Base-by-base conservation (phyloP, 2,888 invertebrate genomes). In the Napeogenes sylphis region DNA sequence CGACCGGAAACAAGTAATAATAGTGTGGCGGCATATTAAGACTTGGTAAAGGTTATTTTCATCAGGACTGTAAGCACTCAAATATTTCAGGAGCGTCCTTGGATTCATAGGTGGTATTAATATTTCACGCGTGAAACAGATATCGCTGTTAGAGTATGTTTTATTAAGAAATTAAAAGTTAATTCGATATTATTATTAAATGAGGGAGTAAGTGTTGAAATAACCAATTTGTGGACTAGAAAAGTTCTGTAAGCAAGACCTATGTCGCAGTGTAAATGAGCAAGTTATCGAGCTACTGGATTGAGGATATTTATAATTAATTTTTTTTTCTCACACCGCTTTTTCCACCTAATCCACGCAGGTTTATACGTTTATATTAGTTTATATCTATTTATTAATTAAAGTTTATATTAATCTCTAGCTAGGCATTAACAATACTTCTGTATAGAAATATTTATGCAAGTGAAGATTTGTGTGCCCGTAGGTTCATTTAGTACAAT, bases 361-460 rank as follows among this genome's bases (percentile, higher is more conserved):
- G 69, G 69, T 53, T 14, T 59, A 13, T 68, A 70, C 4, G 68
- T 69, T n/a, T n/a, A n/a, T n/a, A n/a, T n/a, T n/a, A n/a, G n/a
- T n/a, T n/a, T n/a, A n/a, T n/a, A n/a, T n/a, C n/a, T n/a, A n/a
- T n/a, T n/a, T n/a, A n/a, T n/a, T n/a, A n/a, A n/a, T n/a, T n/a
- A n/a, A n/a, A n/a, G n/a, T n/a, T n/a, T n/a, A n/a, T n/a, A n/a
- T n/a, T n/a, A n/a, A n/a, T n/a, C n/a, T n/a, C n/a, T n/a, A n/a
- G n/a, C n/a, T n/a, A n/a, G n/a, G n/a, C n/a, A n/a, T n/a, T n/a
- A n/a, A n/a, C n/a, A n/a, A n/a, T n/a, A n/a, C n/a, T n/a, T n/a
- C n/a, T n/a, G n/a, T n/a, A n/a, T n/a, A n/a, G n/a, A n/a, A n/a
- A n/a, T n/a, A n/a, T n/a, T n/a, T n/a, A n/a, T n/a, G n/a, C n/a